Base-by-base conservation (phyloP, 1,140 invertebrate species). In the Aphelenchoides besseyi region DNA sequence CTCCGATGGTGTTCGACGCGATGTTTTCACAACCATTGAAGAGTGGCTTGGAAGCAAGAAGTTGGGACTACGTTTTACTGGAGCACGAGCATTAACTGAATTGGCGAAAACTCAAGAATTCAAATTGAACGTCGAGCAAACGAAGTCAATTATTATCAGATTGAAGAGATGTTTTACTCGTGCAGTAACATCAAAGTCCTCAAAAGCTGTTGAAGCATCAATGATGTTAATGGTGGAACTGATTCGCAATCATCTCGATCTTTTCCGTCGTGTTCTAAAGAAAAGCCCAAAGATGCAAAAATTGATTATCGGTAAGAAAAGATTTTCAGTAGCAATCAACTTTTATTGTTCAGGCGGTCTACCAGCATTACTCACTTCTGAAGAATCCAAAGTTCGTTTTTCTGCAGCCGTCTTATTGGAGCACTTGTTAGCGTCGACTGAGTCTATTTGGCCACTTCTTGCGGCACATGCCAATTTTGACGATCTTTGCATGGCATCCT, bases 21-120 rank as follows among this genome's bases (percentile, higher is more conserved):
- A 82, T n/a, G 33, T 81, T 23, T 77, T 59, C 35, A 5, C 71
- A 29, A 69, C 69, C 3, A 55, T 75, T 32, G 71, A 41, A 2
- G 80, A 83, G 63, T 81, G 81, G 80, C 48, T 81, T 16, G 18
- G 57, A 30, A 55, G 30, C 3, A 37, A 69, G 3, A 76, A 79
- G 16, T 71, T 29, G 35, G 63, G 16, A n/a, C 30, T 30, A 12
- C 30, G 36, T 36, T 66, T 12, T n/a, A 53, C 36, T 53, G 63
- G 63, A 32, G 63, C 63, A 12, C 2, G 30, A 16, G 30, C 63
- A 37, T 18, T 66, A 23, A n/a, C 36, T 16, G 63, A 66, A 37
- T 41, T 66, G 2, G 12, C 36, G 23, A 66, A 66, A 37, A 35
- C 32, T 18, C 63, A 33, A 30, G 63, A 66, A 53, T 33, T 66